Percentiles rank a stretch among this genome's conserved stretches.
phyloP scores from a whole-genome alignment of 2,888 invertebrate genomes.

The Ormia ochracea region DNA sequence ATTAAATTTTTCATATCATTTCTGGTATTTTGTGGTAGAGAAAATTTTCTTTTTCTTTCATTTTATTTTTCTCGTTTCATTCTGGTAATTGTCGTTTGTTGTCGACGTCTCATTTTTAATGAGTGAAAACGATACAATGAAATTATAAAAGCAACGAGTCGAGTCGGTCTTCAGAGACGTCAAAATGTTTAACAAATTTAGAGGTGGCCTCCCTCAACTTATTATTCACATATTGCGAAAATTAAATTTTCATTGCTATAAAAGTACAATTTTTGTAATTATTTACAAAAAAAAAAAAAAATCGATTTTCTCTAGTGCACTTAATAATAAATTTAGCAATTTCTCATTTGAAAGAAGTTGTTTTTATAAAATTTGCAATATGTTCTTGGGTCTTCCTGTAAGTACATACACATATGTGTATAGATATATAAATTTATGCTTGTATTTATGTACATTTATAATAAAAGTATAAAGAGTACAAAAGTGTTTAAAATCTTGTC shows the following conservation, averaged over 20 bases:
- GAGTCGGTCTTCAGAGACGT: constrained; percentile 10
- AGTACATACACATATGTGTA: not conserved
- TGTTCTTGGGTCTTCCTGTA: too few species aligned
- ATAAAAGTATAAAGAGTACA: constrained; percentile 9
- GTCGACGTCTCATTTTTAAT: constrained; percentile 53
- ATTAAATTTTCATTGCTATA: not conserved
- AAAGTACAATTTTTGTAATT: not conserved
- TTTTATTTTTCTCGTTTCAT: constrained; percentile 21
- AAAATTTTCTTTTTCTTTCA: constrained; percentile 46
- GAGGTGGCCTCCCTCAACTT: not conserved
- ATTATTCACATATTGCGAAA: not conserved
- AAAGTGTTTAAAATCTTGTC: not conserved
- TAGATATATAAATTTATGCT: not conserved
- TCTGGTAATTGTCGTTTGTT: constrained; percentile 36
- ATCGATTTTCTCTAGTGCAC: too few species aligned
- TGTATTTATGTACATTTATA: not conserved
- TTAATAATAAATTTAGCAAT: too few species aligned
- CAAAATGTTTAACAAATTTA: constrained; percentile 1
- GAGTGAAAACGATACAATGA: constrained; percentile 41
- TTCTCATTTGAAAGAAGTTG: too few species aligned
- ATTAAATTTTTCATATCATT: constrained; percentile 39
- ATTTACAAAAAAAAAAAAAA: too few species aligned
- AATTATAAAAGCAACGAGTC: constrained; percentile 33
- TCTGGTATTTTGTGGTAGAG: constrained; percentile 56
- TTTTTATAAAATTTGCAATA: too few species aligned